Percentiles rank a stretch among this genome's conserved stretches.
These are phyloP conservation scores for Pterocles orientalis DNA, from an alignment of 2,113 vertebrate genomes.

Conservation along the genomic window DNA sequence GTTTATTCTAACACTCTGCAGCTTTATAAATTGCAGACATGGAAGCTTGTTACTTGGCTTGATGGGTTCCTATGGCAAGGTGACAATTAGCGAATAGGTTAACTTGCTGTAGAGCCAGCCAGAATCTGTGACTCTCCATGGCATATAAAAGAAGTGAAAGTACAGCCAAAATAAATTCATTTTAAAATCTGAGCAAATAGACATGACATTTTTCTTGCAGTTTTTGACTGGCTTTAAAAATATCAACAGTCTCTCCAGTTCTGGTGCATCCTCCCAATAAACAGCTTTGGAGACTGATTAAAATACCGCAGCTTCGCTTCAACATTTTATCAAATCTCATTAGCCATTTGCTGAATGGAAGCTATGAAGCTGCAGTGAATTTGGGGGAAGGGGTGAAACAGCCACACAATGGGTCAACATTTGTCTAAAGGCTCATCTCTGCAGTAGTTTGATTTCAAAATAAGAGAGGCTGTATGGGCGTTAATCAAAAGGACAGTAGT, in stretches of 20 bases:
- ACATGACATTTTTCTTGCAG: conserved; percentile 61
- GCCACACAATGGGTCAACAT: conserved; percentile 43
- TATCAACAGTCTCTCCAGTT: conserved; percentile 49
- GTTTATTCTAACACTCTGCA: neutral
- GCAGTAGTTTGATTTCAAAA: conserved; percentile 14
- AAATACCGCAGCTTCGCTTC: conserved; percentile 46
- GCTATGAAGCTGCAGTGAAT: neutral
- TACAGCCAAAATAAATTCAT: conserved; percentile 58
- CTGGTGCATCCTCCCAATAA: conserved; percentile 25
- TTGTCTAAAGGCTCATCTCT: conserved; percentile 61
- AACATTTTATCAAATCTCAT: conserved; percentile 45
- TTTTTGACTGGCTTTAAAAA: conserved; percentile 66
- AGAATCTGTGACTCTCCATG: conserved; percentile 29
- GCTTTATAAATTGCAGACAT: neutral
- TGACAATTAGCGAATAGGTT: conserved; percentile 36
- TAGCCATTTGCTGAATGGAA: conserved; percentile 63
- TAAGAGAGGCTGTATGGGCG: neutral
- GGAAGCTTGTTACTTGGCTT: neutral
- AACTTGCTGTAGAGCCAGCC: conserved; percentile 24
- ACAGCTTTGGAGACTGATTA: conserved; percentile 59
- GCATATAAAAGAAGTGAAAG: conserved; percentile 38
- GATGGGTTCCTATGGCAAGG: conserved; percentile 22
- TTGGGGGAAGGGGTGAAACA: conserved; percentile 31
- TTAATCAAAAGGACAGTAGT: conserved; percentile 25
- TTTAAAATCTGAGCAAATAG: conserved; percentile 56